Percentiles rank a stretch among this genome's conserved stretches.
These are phyloP conservation scores for Agriopis leucophaearia DNA, from an alignment of 2,888 invertebrate genomes.

Conservation along the genomic window DNA sequence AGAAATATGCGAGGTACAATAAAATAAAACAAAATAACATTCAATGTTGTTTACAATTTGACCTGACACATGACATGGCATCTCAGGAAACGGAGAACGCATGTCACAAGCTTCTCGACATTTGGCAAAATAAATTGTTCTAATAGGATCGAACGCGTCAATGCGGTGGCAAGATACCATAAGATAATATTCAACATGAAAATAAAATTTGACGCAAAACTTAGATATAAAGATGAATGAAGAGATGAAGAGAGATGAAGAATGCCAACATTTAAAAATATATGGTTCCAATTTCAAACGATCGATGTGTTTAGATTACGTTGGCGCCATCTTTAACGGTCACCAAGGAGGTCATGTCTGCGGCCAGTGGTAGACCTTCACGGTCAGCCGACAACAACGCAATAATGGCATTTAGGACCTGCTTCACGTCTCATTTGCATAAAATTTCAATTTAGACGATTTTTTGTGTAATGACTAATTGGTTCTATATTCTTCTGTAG, in stretches of 20 bases:
- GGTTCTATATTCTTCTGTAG: constrained; percentile 17
- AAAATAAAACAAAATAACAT: constrained; percentile 9
- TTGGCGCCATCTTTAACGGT: constrained; percentile 32
- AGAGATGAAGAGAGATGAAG: no score
- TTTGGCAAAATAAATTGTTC: constrained; percentile 38
- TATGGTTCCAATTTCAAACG: constrained; percentile 38
- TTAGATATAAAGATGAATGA: constrained; percentile 2
- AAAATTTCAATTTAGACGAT: constrained; percentile 20
- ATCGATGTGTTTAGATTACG: constrained; percentile 20
- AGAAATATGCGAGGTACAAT: background rate
- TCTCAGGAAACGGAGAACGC: constrained; percentile 33
- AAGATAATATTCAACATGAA: constrained; percentile 22
- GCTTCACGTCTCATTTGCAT: constrained; percentile 30
- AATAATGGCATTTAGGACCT: constrained; percentile 26
- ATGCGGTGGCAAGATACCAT: constrained; percentile 21
- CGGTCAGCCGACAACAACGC: constrained; percentile 19
- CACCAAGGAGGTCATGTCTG: constrained; percentile 34
- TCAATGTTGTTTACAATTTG: constrained; percentile 31
- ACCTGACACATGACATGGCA: constrained; percentile 37
- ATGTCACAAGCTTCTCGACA: constrained; percentile 32
- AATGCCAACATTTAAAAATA: constrained; percentile 1
- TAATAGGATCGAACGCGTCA: constrained; percentile 27
- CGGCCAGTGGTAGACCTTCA: constrained; percentile 33
- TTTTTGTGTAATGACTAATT: constrained; percentile 18
- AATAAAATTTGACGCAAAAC: constrained; percentile 16